Evolutionary conservation across 2,888 invertebrate species (phyloP).

Genomic region (Xestia sexstrigata): DNA sequence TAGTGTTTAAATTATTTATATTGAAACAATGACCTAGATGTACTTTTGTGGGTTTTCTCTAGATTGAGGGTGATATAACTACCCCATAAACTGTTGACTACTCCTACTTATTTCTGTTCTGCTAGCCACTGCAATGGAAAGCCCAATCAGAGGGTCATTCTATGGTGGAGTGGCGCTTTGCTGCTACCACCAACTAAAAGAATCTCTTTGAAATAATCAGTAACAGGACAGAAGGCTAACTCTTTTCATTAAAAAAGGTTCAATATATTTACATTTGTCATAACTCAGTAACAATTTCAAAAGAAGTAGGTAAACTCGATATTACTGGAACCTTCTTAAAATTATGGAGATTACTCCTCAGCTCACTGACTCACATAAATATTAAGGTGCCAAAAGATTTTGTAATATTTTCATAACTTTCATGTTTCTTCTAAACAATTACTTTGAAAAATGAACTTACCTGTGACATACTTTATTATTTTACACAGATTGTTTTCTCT

Average conservation of each 20-base stretch:
- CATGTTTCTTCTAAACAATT: neutral
- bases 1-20: conserved; percentile 1
- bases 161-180: neutral
- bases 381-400: neutral
- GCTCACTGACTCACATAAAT: neutral
- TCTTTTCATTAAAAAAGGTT: neutral
- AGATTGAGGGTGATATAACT: neutral
- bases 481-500: neutral
- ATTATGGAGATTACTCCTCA: too few relatives aligned
- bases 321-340: neutral
- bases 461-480: conserved; percentile 22
- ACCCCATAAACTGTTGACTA: neutral
- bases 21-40: neutral
- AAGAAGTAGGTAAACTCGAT: neutral
- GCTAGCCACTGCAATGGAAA: neutral
- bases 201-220: neutral
- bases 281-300: neutral
- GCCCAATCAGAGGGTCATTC: neutral
- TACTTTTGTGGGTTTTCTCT: neutral
- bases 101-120: neutral
- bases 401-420: neutral
- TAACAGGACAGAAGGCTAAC: neutral
- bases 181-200: neutral
- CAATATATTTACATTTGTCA: neutral
- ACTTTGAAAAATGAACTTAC: neutral